Conservation (phyloP, 2,797 vertebrate species). For the Hypotaenidia philippensis region DNA sequence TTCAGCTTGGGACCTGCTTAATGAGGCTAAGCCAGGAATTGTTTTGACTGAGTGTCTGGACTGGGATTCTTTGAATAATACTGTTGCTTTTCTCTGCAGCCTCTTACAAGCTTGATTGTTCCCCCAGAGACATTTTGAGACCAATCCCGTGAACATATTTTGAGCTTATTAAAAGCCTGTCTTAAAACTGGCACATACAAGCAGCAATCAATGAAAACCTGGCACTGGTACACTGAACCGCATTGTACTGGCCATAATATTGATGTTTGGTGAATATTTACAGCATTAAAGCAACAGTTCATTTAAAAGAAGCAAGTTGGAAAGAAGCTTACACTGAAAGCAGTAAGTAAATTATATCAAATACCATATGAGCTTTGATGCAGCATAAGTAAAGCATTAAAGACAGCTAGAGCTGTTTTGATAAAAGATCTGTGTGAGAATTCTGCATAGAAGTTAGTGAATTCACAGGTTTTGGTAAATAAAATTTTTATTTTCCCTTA, state of each 20-base stretch:
- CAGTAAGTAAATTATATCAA: constrained; percentile 32
- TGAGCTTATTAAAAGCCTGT: constrained; percentile 75
- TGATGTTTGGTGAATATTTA: constrained; percentile 63
- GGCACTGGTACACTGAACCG: constrained; percentile 51
- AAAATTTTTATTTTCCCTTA: not conserved
- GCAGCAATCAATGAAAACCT: constrained; percentile 66
- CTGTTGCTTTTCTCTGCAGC: constrained; percentile 17
- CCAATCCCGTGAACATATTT: constrained; percentile 66
- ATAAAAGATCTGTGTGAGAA: not conserved
- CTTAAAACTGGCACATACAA: constrained; percentile 60
- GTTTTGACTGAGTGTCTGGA: constrained; percentile 50
- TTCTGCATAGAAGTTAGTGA: not conserved
- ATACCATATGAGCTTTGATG: constrained; percentile 9
- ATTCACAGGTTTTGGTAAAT: not conserved
- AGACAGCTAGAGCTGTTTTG: not conserved
- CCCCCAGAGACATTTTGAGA: constrained; percentile 67
- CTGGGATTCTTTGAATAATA: constrained; percentile 41
- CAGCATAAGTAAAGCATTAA: constrained; percentile 5
- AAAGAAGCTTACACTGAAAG: constrained; percentile 33
- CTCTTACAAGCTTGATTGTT: constrained; percentile 58
- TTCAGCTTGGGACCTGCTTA: not conserved
- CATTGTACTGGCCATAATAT: constrained; percentile 64
- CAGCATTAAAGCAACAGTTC: constrained; percentile 44
- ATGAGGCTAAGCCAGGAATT: not conserved
- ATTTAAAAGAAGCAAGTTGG: constrained; percentile 54